phyloP scores from a whole-genome alignment of 2,888 invertebrate species.

The Acanthopleura granulata region DNA sequence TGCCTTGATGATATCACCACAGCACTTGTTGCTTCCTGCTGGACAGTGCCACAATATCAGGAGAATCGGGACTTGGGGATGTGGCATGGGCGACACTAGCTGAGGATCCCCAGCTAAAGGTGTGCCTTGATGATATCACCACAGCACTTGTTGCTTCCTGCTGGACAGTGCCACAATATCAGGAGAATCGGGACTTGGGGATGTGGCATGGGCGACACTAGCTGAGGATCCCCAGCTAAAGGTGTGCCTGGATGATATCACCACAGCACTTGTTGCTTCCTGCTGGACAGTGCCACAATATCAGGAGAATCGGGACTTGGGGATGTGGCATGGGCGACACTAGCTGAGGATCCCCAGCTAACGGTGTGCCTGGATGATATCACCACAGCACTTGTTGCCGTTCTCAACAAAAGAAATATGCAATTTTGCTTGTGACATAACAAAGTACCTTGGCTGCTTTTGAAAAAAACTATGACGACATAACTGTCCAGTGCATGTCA shows the following conservation, averaged over 20 bases:
- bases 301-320: background rate
- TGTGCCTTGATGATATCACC: slow-evolving; percentile 11
- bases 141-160: background rate
- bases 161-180: no score
- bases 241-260: slow-evolving; percentile 9
- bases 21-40: background rate
- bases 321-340: background rate
- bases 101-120: background rate
- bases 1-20: slow-evolving; percentile 7
- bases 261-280: background rate
- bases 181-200: background rate
- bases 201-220: background rate
- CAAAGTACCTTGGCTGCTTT: no score
- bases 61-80: background rate
- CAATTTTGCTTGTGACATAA: no score
- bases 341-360: background rate
- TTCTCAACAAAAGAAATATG: background rate
- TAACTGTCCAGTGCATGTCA: no score
- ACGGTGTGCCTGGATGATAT: slow-evolving; percentile 5
- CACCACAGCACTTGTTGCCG: background rate
- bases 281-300: no score
- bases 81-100: background rate
- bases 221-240: background rate
- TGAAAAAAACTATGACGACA: no score
- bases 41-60: no score